Conservation (phyloP, 2,797 vertebrate genomes). For the Hoplostethus atlanticus region DNA sequence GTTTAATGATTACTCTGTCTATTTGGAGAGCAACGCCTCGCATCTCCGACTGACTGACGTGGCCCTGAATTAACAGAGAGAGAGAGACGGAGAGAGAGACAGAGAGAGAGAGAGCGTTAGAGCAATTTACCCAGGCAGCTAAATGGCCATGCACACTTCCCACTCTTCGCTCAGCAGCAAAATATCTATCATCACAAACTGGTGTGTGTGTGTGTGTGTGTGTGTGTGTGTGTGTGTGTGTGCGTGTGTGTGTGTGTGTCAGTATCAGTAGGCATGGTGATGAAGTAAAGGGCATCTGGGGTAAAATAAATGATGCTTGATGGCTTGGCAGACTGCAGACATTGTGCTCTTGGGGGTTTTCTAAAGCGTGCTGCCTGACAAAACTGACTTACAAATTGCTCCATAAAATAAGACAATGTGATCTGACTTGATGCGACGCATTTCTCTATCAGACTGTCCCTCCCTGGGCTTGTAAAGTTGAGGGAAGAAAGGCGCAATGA, state of each 20-base stretch:
- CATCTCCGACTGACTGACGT: constrained; percentile 63
- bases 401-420: constrained; percentile 59
- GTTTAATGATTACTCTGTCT: constrained; percentile 65
- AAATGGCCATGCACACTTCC: constrained; percentile 30
- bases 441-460: constrained; percentile 7
- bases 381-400: constrained; percentile 64
- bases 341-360: constrained; percentile 53
- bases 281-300: constrained; percentile 64
- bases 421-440: constrained; percentile 49
- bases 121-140: constrained; percentile 23
- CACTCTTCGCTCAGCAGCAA: constrained; percentile 31
- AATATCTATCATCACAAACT: constrained; percentile 57
- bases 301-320: constrained; percentile 58
- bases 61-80: constrained; percentile 70
- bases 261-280: constrained; percentile 35
- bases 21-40: constrained; percentile 38
- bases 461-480: constrained; percentile 30
- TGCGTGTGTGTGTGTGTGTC: not conserved
- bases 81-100: not conserved
- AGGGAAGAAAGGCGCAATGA: constrained; percentile 26
- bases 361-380: constrained; percentile 33
- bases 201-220: constrained; percentile 13
- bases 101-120: not conserved
- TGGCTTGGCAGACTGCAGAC: constrained; percentile 35
- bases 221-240: not conserved